Base-by-base conservation (phyloP, 2,888 invertebrate species). In the Sarcophaga rosellei region DNA sequence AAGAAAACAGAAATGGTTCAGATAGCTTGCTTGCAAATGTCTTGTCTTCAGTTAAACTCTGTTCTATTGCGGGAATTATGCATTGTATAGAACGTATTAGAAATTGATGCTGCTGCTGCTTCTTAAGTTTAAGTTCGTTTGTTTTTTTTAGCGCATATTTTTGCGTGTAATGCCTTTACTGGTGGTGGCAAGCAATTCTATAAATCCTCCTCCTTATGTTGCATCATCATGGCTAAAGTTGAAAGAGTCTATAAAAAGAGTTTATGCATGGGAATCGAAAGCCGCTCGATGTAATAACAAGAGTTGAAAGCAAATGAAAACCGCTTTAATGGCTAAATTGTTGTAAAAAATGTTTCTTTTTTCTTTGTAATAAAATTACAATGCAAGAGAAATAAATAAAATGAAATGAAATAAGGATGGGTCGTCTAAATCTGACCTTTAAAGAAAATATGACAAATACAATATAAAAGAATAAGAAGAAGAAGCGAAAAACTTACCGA, bases 171-270 rank as follows among this genome's bases (percentile, higher is more conserved):
- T 35, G 59, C 62, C 61, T 80, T 63, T 68, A 74, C 81, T 69
- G 76, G 35, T 35, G 35, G 35, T 35, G 35, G 72, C 65, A 86
- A 74, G 80, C 66, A 81, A 84, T 84, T 81, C 74, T 70, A 61
- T 63, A 76, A 77, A 82, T 82, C 82, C 82, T 82, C 23, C 65
- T 82, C 35, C 65, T 82, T 79, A 59, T 79, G 75, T 65, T 78
- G 84, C 79, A 53, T 53, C 53, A 53, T 53, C 53, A 17, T 4
- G 53, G 53, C 12, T 53, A 53, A 53, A 15, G 53, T 15, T 53
- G 53, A 53, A 53, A 53, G 35, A 35, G 35, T 35, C 35, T 35
- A 35, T 6, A 35, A 35, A 35, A 35, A 35, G 35, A 35, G 35
- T 35, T 35, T 35, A 35, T 35, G 35, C 35, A 35, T 35, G 35